phyloP scores from a whole-genome alignment of 2,888 invertebrate genomes.

The Epirrhoe tristata region DNA sequence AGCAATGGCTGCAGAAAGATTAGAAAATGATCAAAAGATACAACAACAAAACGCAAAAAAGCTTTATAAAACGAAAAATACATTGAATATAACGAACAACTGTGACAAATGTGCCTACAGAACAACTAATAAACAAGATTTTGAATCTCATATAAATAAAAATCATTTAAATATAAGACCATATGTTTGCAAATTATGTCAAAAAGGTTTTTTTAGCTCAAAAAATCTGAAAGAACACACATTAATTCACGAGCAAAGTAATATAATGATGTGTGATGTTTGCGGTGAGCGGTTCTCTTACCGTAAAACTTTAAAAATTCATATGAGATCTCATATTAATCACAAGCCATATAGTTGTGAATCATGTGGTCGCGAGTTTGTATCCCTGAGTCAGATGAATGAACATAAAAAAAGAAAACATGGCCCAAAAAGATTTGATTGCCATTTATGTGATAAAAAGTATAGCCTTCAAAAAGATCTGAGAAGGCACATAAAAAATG shows the following conservation, averaged over 20 bases:
- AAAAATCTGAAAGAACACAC: constrained; percentile 13
- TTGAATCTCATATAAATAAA: constrained; percentile 8
- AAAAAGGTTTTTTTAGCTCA: constrained; percentile 11
- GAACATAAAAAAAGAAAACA: constrained; percentile 15
- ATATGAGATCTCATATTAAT: constrained; percentile 11
- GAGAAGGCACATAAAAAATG: constrained; percentile 4
- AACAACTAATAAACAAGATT: constrained; percentile 9
- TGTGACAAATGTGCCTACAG: constrained; percentile 5
- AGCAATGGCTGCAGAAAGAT: background rate
- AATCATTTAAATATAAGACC: constrained; percentile 4
- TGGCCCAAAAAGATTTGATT: constrained; percentile 1
- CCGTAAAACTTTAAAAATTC: constrained; percentile 9
- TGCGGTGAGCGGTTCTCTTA: constrained; percentile 10
- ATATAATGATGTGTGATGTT: constrained; percentile 8
- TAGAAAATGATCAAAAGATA: background rate
- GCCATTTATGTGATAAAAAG: constrained; percentile 10
- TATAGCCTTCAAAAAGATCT: constrained; percentile 8
- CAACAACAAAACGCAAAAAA: background rate
- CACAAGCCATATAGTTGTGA: background rate
- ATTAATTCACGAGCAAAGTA: background rate
- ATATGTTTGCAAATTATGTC: constrained; percentile 1
- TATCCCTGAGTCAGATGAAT: constrained; percentile 5
- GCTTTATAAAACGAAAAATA: background rate
- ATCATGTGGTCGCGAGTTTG: constrained; percentile 10
- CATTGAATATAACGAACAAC: background rate